Base-by-base conservation (phyloP, 2,797 vertebrate species). In the Trachops cirrhosus region DNA sequence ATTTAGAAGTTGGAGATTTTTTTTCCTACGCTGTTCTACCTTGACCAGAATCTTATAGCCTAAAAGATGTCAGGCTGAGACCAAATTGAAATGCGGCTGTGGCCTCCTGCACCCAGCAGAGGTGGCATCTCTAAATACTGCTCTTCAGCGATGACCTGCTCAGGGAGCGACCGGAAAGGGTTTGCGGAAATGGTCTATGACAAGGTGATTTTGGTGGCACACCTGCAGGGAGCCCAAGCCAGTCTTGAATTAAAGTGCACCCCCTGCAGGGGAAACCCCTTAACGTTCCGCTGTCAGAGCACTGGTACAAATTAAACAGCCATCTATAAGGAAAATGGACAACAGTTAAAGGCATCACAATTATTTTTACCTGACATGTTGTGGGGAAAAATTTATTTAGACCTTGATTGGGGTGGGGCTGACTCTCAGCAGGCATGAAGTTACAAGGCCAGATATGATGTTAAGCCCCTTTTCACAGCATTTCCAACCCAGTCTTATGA, bases 121-220 rank as follows among this genome's bases (percentile, higher is more conserved):
- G 6, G 1, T 6, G 4, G 48, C 15, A 6, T 21, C 46, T 29
- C 14, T 1, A 8, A 18, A n/a, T 26, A 9, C 19, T 5, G 64
- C 62, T 44, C 29, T 67, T 11, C 0, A 16, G 16, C 0, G 6
- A 15, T 2, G 41, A 18, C 41, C 4, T 9, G 16, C 18, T 34
- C 1, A 14, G n/a, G 59, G 59, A 21, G 21, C 11, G 3, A 3
- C 14, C 0, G 1, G 29, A 34, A 22, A 1, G 46, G 19, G 41
- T 71, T 29, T 16, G 0, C 3, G 2, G 34, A 8, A 34, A 3
- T 2, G 0, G 29, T 14, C 73, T 52, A 5, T 5, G 14, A 48
- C 29, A 21, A 78, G 41, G 86, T 22, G 64, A 68, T 12, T 0
- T 2, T 5, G 74, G 29, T 5, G 26, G 29, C 12, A 18, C n/a